Conservation (phyloP, 92 coral and sea anemone genomes). For the Desmophyllum pertusum region DNA sequence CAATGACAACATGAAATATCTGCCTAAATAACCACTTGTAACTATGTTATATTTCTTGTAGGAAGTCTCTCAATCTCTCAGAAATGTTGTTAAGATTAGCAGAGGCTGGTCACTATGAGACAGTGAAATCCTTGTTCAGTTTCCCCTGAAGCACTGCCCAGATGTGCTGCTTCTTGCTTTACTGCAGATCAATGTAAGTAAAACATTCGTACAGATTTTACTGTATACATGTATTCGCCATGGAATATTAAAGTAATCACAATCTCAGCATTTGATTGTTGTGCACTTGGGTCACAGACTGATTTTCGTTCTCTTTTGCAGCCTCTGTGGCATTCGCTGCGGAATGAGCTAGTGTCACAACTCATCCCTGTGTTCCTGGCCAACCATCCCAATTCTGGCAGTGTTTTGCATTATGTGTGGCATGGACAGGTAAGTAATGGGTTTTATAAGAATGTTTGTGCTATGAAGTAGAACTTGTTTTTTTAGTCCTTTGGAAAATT, state of each 20-base stretch:
- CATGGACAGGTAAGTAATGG: conserved; percentile 84
- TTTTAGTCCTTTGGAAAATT: too few relatives aligned
- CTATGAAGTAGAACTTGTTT: neutral
- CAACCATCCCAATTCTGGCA: conserved; percentile 95
- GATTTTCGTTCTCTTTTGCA: conserved; percentile 25
- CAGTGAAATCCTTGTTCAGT: conserved; percentile 73
- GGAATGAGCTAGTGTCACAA: conserved; percentile 84
- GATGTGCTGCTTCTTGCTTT: conserved; percentile 91
- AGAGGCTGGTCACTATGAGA: conserved; percentile 97
- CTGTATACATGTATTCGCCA: too few relatives aligned
- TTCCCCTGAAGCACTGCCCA: conserved; percentile 95
- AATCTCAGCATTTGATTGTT: neutral
- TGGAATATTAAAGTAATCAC: too few relatives aligned
- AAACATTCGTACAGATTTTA: neutral
- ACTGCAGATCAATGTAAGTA: conserved; percentile 91
- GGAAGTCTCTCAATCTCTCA: conserved; percentile 91
- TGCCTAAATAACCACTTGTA: neutral
- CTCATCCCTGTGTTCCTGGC: conserved; percentile 92
- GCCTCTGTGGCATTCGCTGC: conserved; percentile 95
- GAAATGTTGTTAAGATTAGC: conserved; percentile 89
- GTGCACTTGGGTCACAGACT: neutral
- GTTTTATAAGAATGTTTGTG: neutral
- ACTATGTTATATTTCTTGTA: conserved; percentile 5
- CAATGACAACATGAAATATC: neutral
- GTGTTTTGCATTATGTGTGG: conserved; percentile 98